These are phyloP conservation scores for Ctenochaetus hawaiiensis DNA, from an alignment of 2,797 vertebrate species.

Conservation along the genomic window DNA sequence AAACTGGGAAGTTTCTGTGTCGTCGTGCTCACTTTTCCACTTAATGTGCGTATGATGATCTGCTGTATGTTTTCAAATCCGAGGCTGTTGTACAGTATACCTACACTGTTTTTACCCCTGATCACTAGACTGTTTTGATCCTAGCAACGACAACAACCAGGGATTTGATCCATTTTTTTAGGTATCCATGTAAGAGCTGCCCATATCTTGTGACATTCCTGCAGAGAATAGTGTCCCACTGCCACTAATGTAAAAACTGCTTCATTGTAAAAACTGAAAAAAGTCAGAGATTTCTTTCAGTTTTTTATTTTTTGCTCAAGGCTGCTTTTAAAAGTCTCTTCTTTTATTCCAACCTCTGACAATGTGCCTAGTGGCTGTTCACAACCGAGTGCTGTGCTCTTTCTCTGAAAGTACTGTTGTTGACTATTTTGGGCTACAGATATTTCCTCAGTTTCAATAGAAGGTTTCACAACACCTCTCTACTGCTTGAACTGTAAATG, in stretches of 20 bases:
- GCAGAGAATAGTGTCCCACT: constrained; percentile 64
- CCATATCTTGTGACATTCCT: constrained; percentile 67
- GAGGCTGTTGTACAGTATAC: constrained; percentile 42
- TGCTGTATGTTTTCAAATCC: constrained; percentile 41
- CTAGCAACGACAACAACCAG: constrained; percentile 44
- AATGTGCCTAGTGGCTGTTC: constrained; percentile 73
- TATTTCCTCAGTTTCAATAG: constrained; percentile 51
- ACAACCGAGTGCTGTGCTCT: constrained; percentile 50
- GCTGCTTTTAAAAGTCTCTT: constrained; percentile 52
- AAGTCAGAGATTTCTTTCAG: constrained; percentile 15
- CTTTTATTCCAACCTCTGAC: constrained; percentile 53
- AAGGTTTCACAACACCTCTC: constrained; percentile 32
- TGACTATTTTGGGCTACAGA: constrained; percentile 46
- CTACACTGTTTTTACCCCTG: constrained; percentile 50
- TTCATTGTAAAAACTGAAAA: constrained; percentile 33
- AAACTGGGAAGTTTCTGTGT: constrained; percentile 31
- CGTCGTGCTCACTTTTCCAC: constrained; percentile 43
- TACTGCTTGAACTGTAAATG: constrained; percentile 42
- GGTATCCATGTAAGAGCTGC: constrained; percentile 22
- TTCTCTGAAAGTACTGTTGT: constrained; percentile 65
- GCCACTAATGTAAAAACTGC: constrained; percentile 54
- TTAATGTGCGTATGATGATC: constrained; percentile 21
- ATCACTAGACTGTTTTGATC: constrained; percentile 61
- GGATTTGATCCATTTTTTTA: constrained; percentile 35
- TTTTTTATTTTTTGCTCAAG: constrained; percentile 30